phyloP scores from a whole-genome alignment of 92 coral and sea anemone genomes.

The Porites rus region DNA sequence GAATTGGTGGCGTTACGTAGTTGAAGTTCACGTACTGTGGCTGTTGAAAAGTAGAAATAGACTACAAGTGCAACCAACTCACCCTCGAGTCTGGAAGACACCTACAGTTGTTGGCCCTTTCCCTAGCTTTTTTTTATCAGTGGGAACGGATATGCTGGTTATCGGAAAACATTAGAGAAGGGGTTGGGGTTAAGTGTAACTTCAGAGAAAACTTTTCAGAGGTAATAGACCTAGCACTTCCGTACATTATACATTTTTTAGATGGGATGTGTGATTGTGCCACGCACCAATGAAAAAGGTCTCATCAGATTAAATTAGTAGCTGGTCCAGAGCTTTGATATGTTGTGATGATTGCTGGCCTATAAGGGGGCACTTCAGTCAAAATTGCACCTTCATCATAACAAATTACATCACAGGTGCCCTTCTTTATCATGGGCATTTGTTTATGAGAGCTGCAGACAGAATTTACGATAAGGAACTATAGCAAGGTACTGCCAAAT shows the following conservation, averaged over 20 bases:
- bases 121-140: constrained; percentile 34
- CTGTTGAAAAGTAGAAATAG: constrained; percentile 49
- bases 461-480: constrained; percentile 55
- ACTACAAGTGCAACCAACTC: constrained; percentile 49
- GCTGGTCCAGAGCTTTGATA: constrained; percentile 62
- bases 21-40: constrained; percentile 40
- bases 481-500: constrained; percentile 75
- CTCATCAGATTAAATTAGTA: constrained; percentile 28
- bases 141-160: constrained; percentile 35
- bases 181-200: too few relatives aligned
- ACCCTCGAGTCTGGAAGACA: constrained; percentile 46
- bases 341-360: constrained; percentile 59
- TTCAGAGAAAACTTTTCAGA: too few relatives aligned
- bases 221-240: too few relatives aligned
- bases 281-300: constrained; percentile 54
- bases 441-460: constrained; percentile 66
- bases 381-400: constrained; percentile 47
- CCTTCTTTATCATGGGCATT: constrained; percentile 73
- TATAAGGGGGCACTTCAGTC: too few relatives aligned
- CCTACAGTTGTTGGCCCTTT: constrained; percentile 61
- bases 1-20: constrained; percentile 33
- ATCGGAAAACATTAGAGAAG: constrained; percentile 5
- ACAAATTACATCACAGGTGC: constrained; percentile 57
- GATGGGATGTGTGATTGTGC: constrained; percentile 60
- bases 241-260: background rate